A percentile compares a stretch with the other conserved stretches of the same genome.
phyloP scores from a whole-genome alignment of 2,113 vertebrate genomes.

The Lates calcarifer region DNA sequence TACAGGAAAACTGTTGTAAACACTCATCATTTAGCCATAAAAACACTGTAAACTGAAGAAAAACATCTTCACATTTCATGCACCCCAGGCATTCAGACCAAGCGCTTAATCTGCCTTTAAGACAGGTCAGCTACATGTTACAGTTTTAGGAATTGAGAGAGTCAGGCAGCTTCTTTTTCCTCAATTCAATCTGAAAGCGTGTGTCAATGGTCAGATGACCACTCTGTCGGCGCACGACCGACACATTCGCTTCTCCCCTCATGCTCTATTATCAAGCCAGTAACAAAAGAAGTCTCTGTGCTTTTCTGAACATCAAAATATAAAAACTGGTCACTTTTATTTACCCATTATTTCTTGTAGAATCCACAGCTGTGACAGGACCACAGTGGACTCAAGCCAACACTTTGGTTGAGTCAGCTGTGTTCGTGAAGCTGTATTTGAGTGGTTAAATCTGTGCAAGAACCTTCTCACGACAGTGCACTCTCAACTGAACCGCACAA shows the following conservation, averaged over 20 bases:
- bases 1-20: not conserved
- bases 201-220: not conserved
- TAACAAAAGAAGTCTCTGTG: not conserved
- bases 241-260: not conserved
- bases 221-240: not conserved
- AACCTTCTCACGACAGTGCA: slow-evolving; percentile 6
- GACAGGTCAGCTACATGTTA: not conserved
- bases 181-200: not conserved
- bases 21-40: not conserved
- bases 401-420: slow-evolving; percentile 4
- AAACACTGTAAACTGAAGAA: not conserved
- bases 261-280: not conserved
- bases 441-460: not conserved
- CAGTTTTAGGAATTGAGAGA: accelerated
- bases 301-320: not conserved
- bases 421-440: not conserved
- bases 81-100: not conserved
- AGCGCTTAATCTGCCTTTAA: not conserved
- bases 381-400: not conserved
- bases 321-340: not conserved
- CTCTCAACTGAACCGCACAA: not conserved
- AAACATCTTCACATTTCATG: not conserved
- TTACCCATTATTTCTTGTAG: not conserved
- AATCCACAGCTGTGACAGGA: not conserved
- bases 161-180: not conserved